Evolutionary conservation across 2,113 vertebrate species (phyloP), one percentile per base, ranked within the genome.

Genomic region (Cnemophilus loriae): DNA sequence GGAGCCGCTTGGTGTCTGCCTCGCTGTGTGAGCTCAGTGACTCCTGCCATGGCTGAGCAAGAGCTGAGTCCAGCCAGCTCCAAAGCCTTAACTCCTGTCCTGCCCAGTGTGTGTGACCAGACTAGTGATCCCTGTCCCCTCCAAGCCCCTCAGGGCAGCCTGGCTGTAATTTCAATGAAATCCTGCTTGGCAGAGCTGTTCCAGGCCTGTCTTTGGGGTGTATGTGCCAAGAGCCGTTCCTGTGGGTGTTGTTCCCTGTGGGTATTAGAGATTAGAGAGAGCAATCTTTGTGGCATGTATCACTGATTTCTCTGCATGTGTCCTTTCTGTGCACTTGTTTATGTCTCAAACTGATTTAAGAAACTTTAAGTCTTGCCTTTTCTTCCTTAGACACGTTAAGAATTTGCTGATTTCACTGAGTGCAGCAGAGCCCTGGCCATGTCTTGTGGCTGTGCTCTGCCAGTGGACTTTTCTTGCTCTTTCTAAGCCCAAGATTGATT

Each of bases 261-360:
- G 46, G 37, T 89, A 6, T 41, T 71, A 93, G 89, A 80, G 30
- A 32, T 57, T 71, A 82, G 79, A 65, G 56, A 77, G 83, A 52
- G 46, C 78, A 57, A 44, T 76, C 87, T 41, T 76, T 20, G 88
- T 94, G 89, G 93, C 84, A 81, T 78, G 74, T 83, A n/a, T 86
- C 59, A 14, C 94, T 81, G 7, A 33, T 42, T 60, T 82, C 70
- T 57, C 90, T 97, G 95, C 97, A 93, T 92, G 96, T 91, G 81
- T 94, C 90, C 79, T 95, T 95, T 82, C 93, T 67, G 74, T 95
- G 87, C 90, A 37, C 88, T 81, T 70, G 41, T 83, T 83, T 84
- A 27, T 84, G 84, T 96, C 90, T 96, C 88, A 41, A 56, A 78
- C 84, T 63, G 81, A 37, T 86, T 64, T 52, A 56, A 86, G 83